phyloP scores from a whole-genome alignment of 1,140 invertebrate species.

The Drosophila biarmipes region DNA sequence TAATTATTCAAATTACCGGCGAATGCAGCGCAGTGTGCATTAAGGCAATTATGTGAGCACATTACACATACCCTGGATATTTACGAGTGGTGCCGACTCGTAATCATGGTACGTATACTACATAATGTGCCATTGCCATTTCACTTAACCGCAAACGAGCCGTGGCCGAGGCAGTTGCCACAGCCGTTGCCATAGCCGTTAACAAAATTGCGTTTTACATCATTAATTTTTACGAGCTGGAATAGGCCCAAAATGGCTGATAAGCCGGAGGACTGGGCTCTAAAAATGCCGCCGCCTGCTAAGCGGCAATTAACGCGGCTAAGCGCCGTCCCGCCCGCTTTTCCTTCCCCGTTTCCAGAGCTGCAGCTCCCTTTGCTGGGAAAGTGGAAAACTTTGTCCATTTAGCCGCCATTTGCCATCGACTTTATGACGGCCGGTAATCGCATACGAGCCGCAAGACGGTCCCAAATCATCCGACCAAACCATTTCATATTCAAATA shows the following conservation, averaged over 20 bases:
- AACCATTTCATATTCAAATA: slow-evolving; percentile 40
- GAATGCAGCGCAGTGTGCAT: slow-evolving; percentile 62
- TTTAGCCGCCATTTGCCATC: slow-evolving; percentile 48
- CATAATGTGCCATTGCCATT: slow-evolving; percentile 75
- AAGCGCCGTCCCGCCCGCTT: slow-evolving; percentile 31
- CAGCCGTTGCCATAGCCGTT: slow-evolving; percentile 78
- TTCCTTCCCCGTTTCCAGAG: background rate
- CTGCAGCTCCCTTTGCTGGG: slow-evolving; percentile 2
- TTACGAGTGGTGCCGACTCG: slow-evolving; percentile 59
- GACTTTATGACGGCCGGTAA: slow-evolving; percentile 55
- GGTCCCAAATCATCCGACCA: slow-evolving; percentile 16
- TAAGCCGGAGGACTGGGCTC: slow-evolving; percentile 51
- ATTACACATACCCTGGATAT: slow-evolving; percentile 49
- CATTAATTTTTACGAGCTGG: slow-evolving; percentile 80
- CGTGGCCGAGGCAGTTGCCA: slow-evolving; percentile 70
- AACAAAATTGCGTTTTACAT: slow-evolving; percentile 83
- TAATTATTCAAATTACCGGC: slow-evolving; percentile 74
- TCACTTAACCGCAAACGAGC: slow-evolving; percentile 81
- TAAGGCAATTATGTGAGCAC: slow-evolving; percentile 65
- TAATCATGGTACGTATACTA: slow-evolving; percentile 53
- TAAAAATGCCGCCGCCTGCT: slow-evolving; percentile 39
- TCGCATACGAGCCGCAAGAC: slow-evolving; percentile 49
- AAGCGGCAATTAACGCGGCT: slow-evolving; percentile 76
- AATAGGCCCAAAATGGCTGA: slow-evolving; percentile 80
- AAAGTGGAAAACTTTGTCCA: slow-evolving; percentile 47